phyloP scores from a whole-genome alignment of 2,113 vertebrate genomes.

The Leucopternis melanops region DNA sequence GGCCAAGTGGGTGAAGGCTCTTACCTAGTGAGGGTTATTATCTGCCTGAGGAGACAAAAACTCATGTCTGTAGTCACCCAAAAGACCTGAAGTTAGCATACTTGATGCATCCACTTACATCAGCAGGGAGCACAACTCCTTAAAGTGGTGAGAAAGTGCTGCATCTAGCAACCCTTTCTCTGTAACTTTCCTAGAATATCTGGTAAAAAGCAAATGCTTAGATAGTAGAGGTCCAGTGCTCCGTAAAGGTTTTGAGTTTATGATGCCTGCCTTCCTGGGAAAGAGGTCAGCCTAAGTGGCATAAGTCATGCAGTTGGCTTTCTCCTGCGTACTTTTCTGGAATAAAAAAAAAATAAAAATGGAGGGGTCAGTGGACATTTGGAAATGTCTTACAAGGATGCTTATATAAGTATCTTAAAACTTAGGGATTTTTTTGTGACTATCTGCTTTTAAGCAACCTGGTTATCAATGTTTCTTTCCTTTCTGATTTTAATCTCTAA shows the following conservation, averaged over 20 bases:
- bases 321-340: not conserved
- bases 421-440: fast-evolving
- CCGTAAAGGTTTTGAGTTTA: not conserved
- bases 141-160: not conserved
- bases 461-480: not conserved
- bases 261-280: not conserved
- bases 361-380: not conserved
- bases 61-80: not conserved
- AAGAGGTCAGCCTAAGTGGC: not conserved
- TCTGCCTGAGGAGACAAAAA: not conserved
- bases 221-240: not conserved
- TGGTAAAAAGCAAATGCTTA: not conserved
- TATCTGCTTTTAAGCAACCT: not conserved
- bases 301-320: not conserved
- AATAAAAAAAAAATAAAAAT: not conserved
- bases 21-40: not conserved
- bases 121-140: not conserved
- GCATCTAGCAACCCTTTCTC: not conserved
- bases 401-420: not conserved
- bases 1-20: not conserved
- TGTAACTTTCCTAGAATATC: not conserved
- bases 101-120: not conserved
- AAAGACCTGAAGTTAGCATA: not conserved
- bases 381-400: not conserved
- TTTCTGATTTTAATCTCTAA: not conserved